A percentile compares a stretch with the other conserved stretches of the same genome.
phyloP scores from a whole-genome alignment of 2,888 invertebrate genomes.

The Malachius bipustulatus region DNA sequence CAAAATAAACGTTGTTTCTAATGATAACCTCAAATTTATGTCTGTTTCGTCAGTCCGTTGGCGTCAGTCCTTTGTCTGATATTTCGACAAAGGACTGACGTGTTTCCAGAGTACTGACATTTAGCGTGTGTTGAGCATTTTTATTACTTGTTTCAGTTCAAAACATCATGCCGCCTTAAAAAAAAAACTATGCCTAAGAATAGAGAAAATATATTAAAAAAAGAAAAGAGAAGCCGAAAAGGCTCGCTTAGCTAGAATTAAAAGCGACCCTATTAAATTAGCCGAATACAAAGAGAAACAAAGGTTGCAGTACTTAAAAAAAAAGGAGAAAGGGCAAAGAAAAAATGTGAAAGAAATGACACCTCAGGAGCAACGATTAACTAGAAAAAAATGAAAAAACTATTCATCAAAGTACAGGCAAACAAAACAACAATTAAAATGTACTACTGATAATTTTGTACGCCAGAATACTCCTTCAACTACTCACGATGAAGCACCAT shows the following conservation, averaged over 20 bases:
- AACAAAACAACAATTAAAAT: background rate
- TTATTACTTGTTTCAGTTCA: no score
- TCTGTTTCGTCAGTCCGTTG: no score
- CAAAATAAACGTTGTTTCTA: no score
- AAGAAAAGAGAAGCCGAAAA: slow-evolving; percentile 1
- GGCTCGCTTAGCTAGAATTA: background rate
- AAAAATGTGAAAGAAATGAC: background rate
- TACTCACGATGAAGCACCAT: background rate
- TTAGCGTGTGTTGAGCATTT: no score
- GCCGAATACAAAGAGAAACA: slow-evolving; percentile 5
- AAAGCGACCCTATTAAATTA: slow-evolving; percentile 2
- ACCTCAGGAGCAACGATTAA: background rate
- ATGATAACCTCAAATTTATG: no score
- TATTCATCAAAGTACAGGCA: background rate
- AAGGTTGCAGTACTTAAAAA: background rate
- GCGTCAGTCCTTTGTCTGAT: no score
- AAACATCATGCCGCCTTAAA: slow-evolving; percentile 1
- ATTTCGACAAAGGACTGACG: no score
- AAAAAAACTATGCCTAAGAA: no score
- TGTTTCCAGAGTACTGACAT: no score
- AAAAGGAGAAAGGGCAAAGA: background rate
- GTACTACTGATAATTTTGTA: background rate
- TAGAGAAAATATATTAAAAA: background rate
- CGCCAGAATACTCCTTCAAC: background rate
- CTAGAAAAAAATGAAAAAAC: background rate